Conservation (phyloP, 2,888 invertebrate genomes). For the Strigamia crassipes region DNA sequence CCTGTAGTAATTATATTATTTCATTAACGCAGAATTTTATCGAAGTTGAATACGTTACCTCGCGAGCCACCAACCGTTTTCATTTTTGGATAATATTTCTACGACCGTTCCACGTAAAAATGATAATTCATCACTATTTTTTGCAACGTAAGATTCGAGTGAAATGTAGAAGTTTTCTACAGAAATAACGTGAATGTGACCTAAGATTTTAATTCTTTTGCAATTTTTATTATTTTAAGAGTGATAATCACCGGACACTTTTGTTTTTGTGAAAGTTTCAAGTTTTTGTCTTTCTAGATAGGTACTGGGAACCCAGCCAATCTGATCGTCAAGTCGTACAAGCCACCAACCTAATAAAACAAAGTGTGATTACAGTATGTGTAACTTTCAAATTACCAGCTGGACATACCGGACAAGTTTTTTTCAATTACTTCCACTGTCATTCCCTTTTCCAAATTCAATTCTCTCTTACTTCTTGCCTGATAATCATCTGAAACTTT, state of each 20-base stretch:
- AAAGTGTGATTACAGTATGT: not conserved
- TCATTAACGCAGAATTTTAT: not conserved
- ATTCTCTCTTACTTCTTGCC: not conserved
- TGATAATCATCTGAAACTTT: not conserved
- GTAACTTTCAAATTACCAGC: not conserved
- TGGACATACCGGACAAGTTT: not conserved
- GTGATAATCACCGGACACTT: not conserved
- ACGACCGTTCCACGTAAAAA: not conserved
- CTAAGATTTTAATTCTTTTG: too few species aligned
- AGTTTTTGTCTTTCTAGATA: not conserved
- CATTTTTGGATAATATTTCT: not conserved
- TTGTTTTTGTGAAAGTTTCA: not conserved
- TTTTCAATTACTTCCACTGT: conserved; percentile 2
- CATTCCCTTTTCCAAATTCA: conserved; percentile 1
- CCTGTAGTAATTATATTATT: not conserved
- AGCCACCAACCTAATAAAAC: not conserved
- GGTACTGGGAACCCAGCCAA: not conserved
- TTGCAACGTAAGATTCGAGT: not conserved
- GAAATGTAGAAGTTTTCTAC: not conserved
- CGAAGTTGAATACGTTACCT: not conserved
- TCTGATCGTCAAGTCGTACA: not conserved
- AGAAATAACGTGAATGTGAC: too few species aligned
- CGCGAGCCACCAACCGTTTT: not conserved
- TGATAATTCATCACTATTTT: not conserved
- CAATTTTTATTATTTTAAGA: too few species aligned